Evolutionary conservation across 2,888 invertebrate genomes (phyloP), one percentile per base, ranked within the genome.

Genomic region (Prenolepis imparis): DNA sequence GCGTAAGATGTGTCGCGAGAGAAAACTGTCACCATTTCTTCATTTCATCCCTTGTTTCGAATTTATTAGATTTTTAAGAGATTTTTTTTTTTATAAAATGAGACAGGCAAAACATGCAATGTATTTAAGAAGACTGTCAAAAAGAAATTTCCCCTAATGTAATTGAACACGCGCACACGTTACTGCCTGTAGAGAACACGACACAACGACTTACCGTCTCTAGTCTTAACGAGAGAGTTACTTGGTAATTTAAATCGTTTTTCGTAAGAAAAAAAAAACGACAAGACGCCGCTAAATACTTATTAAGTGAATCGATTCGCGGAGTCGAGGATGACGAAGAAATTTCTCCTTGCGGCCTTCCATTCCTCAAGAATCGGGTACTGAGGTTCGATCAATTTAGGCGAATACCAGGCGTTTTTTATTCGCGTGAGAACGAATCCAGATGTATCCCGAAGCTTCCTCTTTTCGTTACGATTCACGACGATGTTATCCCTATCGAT

Each of bases 161-260:
- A 64, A 82, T 15, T 44, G 84, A 61, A 64, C 74, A 75, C 85
- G 74, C 86, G 64, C 85, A 74, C 85, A 83, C 86, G 83, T 84
- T 70, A 90, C 85, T 90, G 85, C 85, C 87, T 85, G 86, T 90
- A 88, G 87, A 88, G 89, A 52, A 52, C 91, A 90, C 89, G 90
- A 93, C 90, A 93, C 93, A 93, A 92, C 93, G 93, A 93, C 36
- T 90, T 92, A 91, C 91, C 92, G 92, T 92, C 91, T 93, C 89
- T 93, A 92, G 89, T 91, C 88, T 88, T 92, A 92, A 87, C 82
- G 77, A 91, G 48, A 52, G 52, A 32, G 85, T 87, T 89, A 90
- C 85, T 87, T 87, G 86, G 82, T 91, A 89, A 90, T 90, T 91
- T 90, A 85, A 36, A 88, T 86, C 85, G 82, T 90, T 88, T 89